These are phyloP conservation scores for Pangasius macronema DNA, from an alignment of 2,797 vertebrate genomes.

Conservation along the genomic window DNA sequence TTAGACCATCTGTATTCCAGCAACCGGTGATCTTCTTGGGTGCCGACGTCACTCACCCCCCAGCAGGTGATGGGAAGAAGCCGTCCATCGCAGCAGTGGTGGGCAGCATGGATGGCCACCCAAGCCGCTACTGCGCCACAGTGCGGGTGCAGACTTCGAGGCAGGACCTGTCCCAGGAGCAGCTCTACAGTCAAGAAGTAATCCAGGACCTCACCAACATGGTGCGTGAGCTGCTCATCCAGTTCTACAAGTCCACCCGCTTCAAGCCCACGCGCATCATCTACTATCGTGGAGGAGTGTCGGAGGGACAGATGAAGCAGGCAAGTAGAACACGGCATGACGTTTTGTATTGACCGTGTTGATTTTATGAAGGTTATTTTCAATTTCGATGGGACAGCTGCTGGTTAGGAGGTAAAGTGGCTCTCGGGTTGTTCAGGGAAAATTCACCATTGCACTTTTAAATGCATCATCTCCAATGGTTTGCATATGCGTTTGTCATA, in stretches of 20 bases:
- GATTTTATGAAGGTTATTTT: neutral
- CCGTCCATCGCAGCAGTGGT: conserved; percentile 96
- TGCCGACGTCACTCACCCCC: conserved; percentile 94
- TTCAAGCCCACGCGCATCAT: conserved; percentile 98
- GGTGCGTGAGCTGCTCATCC: conserved; percentile 95
- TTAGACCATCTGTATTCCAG: conserved; percentile 96
- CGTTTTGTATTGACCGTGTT: neutral
- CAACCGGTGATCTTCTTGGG: conserved; percentile 97
- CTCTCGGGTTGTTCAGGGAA: neutral
- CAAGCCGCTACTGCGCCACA: conserved; percentile 97
- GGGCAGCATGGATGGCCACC: conserved; percentile 98
- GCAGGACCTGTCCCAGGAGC: conserved; percentile 95
- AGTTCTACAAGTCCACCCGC: conserved; percentile 98
- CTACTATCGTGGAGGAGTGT: conserved; percentile 96
- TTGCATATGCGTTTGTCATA: neutral
- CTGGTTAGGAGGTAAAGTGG: neutral
- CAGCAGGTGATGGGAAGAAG: conserved; percentile 94
- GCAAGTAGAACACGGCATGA: conserved; percentile 62
- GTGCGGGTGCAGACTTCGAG: conserved; percentile 96
- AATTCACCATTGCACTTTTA: neutral
- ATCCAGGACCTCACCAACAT: conserved; percentile 98
- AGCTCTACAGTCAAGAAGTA: conserved; percentile 96
- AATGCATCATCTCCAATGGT: neutral
- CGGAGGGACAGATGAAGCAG: conserved; percentile 99
- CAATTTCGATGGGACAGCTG: neutral